These are phyloP conservation scores for Sipha maydis DNA, from an alignment of 2,888 invertebrate genomes.

Conservation along the genomic window DNA sequence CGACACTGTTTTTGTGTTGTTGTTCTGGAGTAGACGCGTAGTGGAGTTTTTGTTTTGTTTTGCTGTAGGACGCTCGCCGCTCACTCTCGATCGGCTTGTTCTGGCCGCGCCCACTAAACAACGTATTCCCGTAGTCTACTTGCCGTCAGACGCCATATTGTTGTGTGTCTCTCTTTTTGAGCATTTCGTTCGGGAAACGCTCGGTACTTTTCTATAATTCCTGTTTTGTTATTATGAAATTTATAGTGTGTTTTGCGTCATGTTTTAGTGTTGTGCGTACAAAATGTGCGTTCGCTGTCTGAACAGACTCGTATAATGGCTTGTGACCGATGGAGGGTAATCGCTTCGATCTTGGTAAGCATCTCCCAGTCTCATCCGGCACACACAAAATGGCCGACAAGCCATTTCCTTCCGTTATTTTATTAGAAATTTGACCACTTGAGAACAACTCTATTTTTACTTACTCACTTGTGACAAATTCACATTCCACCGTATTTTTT, in stretches of 20 bases:
- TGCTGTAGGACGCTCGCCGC: slow-evolving; percentile 42
- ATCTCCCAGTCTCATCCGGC: slow-evolving; percentile 47
- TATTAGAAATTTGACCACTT: background rate
- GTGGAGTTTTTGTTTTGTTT: slow-evolving; percentile 53
- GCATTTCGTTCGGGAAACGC: slow-evolving; percentile 26
- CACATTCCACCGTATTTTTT: slow-evolving; percentile 24
- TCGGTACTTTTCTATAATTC: background rate
- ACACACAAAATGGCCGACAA: slow-evolving; percentile 59
- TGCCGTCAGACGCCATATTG: slow-evolving; percentile 58
- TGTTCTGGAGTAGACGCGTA: slow-evolving; percentile 21
- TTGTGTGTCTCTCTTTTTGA: slow-evolving; percentile 21
- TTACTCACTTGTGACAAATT: background rate
- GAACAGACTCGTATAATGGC: slow-evolving; percentile 55
- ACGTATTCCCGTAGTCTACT: slow-evolving; percentile 30
- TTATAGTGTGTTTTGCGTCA: slow-evolving; percentile 25
- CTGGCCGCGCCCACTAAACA: slow-evolving; percentile 51
- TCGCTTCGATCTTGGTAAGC: slow-evolving; percentile 62
- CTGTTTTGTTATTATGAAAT: slow-evolving; percentile 42
- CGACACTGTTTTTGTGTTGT: slow-evolving; percentile 45
- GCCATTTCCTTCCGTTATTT: slow-evolving; percentile 41
- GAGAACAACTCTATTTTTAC: rapidly evolving
- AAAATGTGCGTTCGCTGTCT: slow-evolving; percentile 51
- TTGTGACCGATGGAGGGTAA: slow-evolving; percentile 61
- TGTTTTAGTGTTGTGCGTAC: slow-evolving; percentile 48
- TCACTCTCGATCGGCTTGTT: slow-evolving; percentile 48